phyloP scores from a whole-genome alignment of 1,140 invertebrate genomes.

The Sitophilus oryzae region DNA sequence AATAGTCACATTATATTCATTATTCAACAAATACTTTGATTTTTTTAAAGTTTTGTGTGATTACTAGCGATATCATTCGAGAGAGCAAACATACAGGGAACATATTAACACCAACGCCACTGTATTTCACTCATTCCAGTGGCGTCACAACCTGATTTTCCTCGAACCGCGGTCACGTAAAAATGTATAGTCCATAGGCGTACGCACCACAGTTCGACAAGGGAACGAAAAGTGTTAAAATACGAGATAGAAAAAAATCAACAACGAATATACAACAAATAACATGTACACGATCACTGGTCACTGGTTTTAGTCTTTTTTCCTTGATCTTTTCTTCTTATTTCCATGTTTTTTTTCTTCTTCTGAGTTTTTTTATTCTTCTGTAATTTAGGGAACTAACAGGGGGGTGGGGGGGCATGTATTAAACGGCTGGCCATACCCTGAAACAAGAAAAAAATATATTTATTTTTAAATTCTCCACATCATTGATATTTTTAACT shows the following conservation, averaged over 20 bases:
- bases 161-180: too few relatives aligned
- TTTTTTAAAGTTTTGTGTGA: too few relatives aligned
- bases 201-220: conserved; percentile 2
- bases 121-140: too few relatives aligned
- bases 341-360: conserved; percentile 23
- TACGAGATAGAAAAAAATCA: conserved; percentile 28
- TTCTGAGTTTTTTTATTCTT: conserved; percentile 37
- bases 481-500: too few relatives aligned
- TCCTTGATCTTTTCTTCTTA: conserved; percentile 30
- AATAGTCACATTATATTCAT: too few relatives aligned
- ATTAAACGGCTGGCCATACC: conserved; percentile 58
- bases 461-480: too few relatives aligned
- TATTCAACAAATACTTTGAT: too few relatives aligned
- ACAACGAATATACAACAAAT: conserved; percentile 34
- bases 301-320: too few relatives aligned
- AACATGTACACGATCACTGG: conserved; percentile 34
- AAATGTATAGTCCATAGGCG: neutral
- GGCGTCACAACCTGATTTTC: too few relatives aligned
- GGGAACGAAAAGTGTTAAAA: conserved; percentile 20
- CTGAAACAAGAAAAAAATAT: conserved; percentile 47
- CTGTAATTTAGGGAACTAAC: conserved; percentile 3
- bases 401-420: conserved; percentile 2
- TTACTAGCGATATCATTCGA: too few relatives aligned
- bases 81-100: too few relatives aligned
- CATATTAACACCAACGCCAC: too few relatives aligned